Base-by-base conservation (phyloP, 2,888 invertebrate genomes). In the Biston betularia region DNA sequence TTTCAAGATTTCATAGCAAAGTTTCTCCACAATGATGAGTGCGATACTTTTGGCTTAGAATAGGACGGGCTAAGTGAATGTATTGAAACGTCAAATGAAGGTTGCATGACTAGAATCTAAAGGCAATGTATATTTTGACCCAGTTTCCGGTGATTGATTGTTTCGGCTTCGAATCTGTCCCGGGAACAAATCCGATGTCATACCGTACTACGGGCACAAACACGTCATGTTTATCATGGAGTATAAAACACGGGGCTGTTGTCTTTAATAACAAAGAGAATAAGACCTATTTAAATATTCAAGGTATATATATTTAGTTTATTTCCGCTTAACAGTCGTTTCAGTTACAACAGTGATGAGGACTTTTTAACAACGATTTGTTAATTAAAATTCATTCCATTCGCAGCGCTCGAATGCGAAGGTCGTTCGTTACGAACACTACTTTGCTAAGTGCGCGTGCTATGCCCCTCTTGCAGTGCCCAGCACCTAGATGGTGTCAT, bases 131-230 rank as follows among this genome's bases (percentile, higher is more conserved):
- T 24, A 24, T 12, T 40, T 24, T 42, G 54, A 42, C 54, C 54
- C 33, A 54, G 42, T 54, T 54, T 9, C 42, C 9, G 33, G 42
- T 54, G 54, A 54, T 54, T 54, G 54, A 54, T 54, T 54, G 42
- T 44, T 11, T 33, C 54, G 54, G 54, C 42, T 54, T 38, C 52
- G 14, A 15, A 53, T 38, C 52, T 38, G 38, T 38, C 15, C 38
- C 52, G 15, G 38, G 35, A 38, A 9, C 38, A 40, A 53, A 15
- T 40, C 38, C 52, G 38, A 53, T 53, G 52, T 53, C 52, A 53
- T 0, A 14, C 52, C 12, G 52, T 53, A 53, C 38, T 14, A 53
- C 14, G 1, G 38, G 52, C 38, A 53, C 38, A 38, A 53, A 52
- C 52, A 38, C 52, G 14, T 4, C 35, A 10, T 33, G 33, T n/a